Conservation (phyloP, 2,113 vertebrate species). For the Pogona vitticeps region DNA sequence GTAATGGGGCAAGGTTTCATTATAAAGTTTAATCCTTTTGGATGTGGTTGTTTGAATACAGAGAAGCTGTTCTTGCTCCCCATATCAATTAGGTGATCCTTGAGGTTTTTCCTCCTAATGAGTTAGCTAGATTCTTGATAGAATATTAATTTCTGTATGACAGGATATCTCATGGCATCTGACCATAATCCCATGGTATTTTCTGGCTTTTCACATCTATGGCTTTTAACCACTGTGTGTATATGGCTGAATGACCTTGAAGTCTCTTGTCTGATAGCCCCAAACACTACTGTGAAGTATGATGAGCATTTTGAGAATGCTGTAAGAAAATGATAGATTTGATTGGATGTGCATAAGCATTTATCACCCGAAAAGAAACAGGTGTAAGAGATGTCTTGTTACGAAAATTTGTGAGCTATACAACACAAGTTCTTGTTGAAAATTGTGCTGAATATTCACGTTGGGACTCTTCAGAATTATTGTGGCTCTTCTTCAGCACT, state of each 20-base stretch:
- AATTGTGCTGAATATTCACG: background rate
- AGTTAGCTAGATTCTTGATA: background rate
- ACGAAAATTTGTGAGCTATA: background rate
- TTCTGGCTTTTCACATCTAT: background rate
- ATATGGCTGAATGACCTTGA: background rate
- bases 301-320: background rate
- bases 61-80: background rate
- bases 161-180: background rate
- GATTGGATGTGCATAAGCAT: background rate
- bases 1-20: background rate
- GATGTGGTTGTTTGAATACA: constrained; percentile 12
- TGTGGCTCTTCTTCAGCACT: background rate
- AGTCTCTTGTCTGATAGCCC: background rate
- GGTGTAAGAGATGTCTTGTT: background rate
- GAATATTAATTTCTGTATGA: background rate
- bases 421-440: background rate
- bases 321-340: background rate
- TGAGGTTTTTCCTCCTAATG: background rate
- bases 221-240: background rate
- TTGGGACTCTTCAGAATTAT: background rate
- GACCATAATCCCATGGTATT: background rate
- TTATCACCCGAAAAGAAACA: background rate
- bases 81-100: background rate
- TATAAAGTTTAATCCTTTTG: constrained; percentile 9
- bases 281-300: background rate